A percentile compares a stretch with the other conserved stretches of the same genome.
Conservation (phyloP, 2,797 vertebrate genomes). For the Gymnocypris eckloni region DNA sequence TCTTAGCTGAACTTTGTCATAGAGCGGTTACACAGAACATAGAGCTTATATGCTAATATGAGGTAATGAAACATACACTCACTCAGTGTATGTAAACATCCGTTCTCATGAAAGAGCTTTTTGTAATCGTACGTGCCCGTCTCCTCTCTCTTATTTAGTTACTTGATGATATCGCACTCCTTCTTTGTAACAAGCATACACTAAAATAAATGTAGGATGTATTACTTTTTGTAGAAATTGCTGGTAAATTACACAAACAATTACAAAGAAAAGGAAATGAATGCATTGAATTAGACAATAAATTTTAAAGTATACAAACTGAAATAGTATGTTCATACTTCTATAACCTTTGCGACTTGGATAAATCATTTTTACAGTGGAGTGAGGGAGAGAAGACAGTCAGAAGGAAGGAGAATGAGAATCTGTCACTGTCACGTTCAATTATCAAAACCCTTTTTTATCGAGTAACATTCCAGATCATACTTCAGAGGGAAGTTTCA, state of each 20-base stretch:
- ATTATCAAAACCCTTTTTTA: conserved; percentile 57
- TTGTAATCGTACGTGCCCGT: not conserved
- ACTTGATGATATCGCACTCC: conserved; percentile 10
- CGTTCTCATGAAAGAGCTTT: conserved; percentile 63
- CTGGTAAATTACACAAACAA: not conserved
- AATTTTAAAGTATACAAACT: not conserved
- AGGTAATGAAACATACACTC: conserved; percentile 22
- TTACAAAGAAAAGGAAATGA: not conserved
- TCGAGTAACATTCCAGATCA: conserved; percentile 46
- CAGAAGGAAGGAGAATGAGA: conserved; percentile 36
- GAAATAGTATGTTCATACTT: not conserved
- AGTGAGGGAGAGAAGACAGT: conserved; percentile 12
- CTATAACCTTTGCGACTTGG: not conserved
- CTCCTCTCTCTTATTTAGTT: not conserved
- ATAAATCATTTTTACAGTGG: not conserved
- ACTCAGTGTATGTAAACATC: conserved; percentile 54
- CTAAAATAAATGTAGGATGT: not conserved
- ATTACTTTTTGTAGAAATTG: not conserved
- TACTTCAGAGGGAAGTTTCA: not conserved
- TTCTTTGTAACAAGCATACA: conserved; percentile 9
- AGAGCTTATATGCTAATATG: conserved; percentile 15
- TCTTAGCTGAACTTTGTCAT: not conserved
- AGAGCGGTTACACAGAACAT: not conserved
- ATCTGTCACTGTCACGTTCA: conserved; percentile 59
- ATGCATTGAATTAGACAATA: not conserved